Evolutionary conservation across 2,888 invertebrate genomes (phyloP).

Genomic region (Entomobrya multifasciata): DNA sequence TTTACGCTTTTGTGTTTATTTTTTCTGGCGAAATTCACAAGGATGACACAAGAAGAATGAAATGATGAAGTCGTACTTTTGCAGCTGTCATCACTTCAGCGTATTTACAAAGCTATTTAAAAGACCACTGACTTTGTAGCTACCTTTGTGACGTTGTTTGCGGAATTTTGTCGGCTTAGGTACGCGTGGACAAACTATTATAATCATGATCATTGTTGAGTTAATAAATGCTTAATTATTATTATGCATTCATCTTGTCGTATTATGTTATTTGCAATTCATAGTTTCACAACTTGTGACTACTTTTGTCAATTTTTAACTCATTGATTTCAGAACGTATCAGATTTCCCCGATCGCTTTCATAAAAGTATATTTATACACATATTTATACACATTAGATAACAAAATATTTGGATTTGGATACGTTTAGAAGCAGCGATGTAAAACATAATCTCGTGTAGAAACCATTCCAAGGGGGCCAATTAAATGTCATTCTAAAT

Average conservation of each 20-base stretch:
- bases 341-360: neutral
- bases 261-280: neutral
- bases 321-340: neutral
- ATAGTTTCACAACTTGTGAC: neutral
- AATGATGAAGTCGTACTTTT: conserved; percentile 2
- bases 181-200: neutral
- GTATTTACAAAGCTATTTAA: too few species aligned
- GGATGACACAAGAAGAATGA: too few species aligned
- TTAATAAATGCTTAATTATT: neutral
- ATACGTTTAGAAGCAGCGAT: too few species aligned
- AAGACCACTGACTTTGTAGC: too few species aligned
- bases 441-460: too few species aligned
- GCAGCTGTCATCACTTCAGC: conserved; percentile 51
- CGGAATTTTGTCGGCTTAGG: neutral
- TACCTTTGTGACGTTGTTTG: too few species aligned
- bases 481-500: neutral
- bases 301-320: neutral
- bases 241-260: neutral
- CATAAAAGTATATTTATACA: too few species aligned
- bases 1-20: neutral
- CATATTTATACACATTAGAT: too few species aligned
- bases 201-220: neutral
- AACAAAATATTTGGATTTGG: too few species aligned
- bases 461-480: conserved; percentile 8
- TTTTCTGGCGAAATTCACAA: too few species aligned